Evolutionary conservation across 1,140 invertebrate species (phyloP), one percentile per base, ranked within the genome.

Genomic region (Wasmannia auropunctata): DNA sequence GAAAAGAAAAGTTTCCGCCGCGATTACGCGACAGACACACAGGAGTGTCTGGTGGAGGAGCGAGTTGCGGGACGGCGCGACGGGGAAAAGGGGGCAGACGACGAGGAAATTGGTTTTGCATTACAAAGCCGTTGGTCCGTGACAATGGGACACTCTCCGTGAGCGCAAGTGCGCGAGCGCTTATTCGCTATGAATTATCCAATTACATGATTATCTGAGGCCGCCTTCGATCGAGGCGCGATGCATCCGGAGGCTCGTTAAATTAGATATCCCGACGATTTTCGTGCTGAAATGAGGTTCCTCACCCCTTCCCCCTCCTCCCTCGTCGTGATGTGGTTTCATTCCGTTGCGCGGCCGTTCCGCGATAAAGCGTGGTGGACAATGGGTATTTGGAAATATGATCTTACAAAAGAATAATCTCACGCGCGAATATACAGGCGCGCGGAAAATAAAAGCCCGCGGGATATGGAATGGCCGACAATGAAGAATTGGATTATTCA

Each of bases 121-220:
- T 90, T 90, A 90, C 87, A 89, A 90, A 90, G 87, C 87, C 85
- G 74, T 31, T 85, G 70, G 87, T 58, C 88, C 65, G 72, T 76
- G 87, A 90, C 86, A 90, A 90, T 85, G 86, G 85, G 28, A 22
- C 51, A 49, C 51, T 79, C 77, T 65, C 43, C 76, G 77, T 74
- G 83, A 85, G 58, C 72, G 62, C 85, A 67, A 84, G 77, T 84
- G 86, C 72, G 77, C 63, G 70, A 60, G 34, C 65, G 77, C 85
- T 90, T 89, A 90, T 60, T 62, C 56, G 46, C 85, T 79, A 90
- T 87, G 87, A 90, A 90, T 90, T 84, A 86, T 89, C 87, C 87
- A 90, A 89, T 90, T 90, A 90, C 58, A 72, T 84, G 77, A 89
- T 89, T 83, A 81, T 74, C 72, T 77, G 51, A 46, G 46, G 51